Evolutionary conservation across 2,888 invertebrate species (phyloP), one percentile per base, ranked within the genome.

Genomic region (Phania funesta): DNA sequence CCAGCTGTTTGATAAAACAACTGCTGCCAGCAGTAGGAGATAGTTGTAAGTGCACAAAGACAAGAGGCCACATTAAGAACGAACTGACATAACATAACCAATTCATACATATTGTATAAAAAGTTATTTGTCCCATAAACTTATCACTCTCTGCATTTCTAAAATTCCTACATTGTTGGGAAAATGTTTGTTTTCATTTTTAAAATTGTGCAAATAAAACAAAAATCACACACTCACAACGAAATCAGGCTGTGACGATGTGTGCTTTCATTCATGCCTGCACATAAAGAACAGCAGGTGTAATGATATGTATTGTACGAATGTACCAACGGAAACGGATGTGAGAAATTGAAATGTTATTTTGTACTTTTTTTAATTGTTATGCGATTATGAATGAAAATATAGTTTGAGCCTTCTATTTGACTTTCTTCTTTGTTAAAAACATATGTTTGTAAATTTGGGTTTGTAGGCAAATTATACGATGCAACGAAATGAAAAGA

Each of bases 331-430:
- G 87, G 87, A 87, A 87, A 85, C 88, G 88, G 88, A 88, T 87
- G 86, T 86, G 75, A 86, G 85, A 86, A 88, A 87, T 88, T 87
- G 86, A 87, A 88, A 87, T 86, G 84, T 64, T 85, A 85, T 86
- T 87, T 85, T 86, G 85, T 29, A 50, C 5, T 46, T 35, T 13
- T 35, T 54, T 0, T n/a, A 29, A 7, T 41, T 44, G 6, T 41
- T 54, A 41, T 29, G 41, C 26, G 11, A 13, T 38, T 2, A 38
- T 13, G 4, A 38, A 38, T 26, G 26, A 26, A 6, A n/a, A n/a
- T n/a, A n/a, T n/a, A 26, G 26, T 26, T 26, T n/a, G n/a, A n/a
- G n/a, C n/a, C n/a, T n/a, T n/a, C n/a, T n/a, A n/a, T n/a, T n/a
- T n/a, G n/a, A n/a, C n/a, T n/a, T n/a, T n/a, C n/a, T n/a, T n/a